Percentiles rank a stretch among this genome's conserved stretches.
Evolutionary conservation across 2,797 vertebrate species (phyloP).

Genomic region (Gymnodraco acuticeps): DNA sequence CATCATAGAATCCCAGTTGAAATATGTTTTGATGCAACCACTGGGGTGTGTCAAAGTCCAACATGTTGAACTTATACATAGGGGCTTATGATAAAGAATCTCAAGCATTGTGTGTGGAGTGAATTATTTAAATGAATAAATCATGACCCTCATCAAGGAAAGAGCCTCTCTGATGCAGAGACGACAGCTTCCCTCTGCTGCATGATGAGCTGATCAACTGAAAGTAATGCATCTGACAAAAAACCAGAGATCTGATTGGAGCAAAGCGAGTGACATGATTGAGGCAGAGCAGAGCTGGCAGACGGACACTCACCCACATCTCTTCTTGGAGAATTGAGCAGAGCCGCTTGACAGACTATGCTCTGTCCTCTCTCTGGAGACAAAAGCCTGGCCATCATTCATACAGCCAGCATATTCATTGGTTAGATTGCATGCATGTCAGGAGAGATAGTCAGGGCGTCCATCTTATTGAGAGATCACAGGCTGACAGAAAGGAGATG

Average conservation of each 20-base stretch:
- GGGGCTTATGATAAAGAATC: neutral
- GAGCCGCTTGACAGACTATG: conserved; percentile 38
- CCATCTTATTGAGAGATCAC: conserved; percentile 41
- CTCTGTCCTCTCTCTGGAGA: conserved; percentile 22
- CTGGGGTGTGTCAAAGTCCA: neutral
- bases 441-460: conserved; percentile 50
- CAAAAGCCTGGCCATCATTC: conserved; percentile 44
- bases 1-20: neutral
- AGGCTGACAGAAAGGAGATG: conserved; percentile 25
- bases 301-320: conserved; percentile 18
- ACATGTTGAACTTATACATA: neutral
- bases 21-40: neutral
- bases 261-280: conserved; percentile 48
- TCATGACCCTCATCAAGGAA: conserved; percentile 3
- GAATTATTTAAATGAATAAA: neutral
- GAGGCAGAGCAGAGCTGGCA: conserved; percentile 63
- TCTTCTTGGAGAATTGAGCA: conserved; percentile 23
- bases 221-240: conserved; percentile 59
- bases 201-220: conserved; percentile 37
- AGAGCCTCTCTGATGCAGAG: conserved; percentile 11
- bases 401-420: conserved; percentile 52
- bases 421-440: conserved; percentile 53
- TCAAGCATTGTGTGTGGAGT: neutral
- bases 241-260: conserved; percentile 50
- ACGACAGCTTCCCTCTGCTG: conserved; percentile 43